Evolutionary conservation across 2,797 vertebrate genomes (phyloP).

Genomic region (Ataeniobius toweri): DNA sequence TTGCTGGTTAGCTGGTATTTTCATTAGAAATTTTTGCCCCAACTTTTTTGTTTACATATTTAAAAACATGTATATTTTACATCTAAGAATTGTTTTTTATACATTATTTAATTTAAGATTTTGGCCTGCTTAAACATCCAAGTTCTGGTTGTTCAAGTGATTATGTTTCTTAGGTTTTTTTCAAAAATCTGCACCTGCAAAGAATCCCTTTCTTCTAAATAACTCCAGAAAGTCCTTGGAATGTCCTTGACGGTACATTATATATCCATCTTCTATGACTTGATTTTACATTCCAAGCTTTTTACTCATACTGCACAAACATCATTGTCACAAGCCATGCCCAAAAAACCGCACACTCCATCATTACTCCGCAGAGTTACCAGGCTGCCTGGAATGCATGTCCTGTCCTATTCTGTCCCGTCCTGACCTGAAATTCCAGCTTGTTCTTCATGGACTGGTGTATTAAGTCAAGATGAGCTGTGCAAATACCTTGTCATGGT

Average conservation of each 20-base stretch:
- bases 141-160: no score
- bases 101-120: neutral
- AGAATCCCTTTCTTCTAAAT: neutral
- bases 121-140: neutral
- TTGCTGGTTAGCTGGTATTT: neutral
- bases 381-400: conserved; percentile 53
- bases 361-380: conserved; percentile 28
- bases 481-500: conserved; percentile 67
- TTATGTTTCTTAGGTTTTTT: neutral
- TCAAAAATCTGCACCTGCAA: neutral
- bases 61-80: neutral
- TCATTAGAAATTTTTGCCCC: neutral
- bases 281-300: conserved; percentile 32
- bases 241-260: neutral
- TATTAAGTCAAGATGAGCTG: conserved; percentile 53
- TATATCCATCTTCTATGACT: conserved; percentile 19
- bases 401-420: conserved; percentile 19
- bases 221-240: neutral
- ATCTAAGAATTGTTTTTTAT: neutral
- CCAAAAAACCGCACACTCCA: conserved; percentile 21
- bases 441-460: conserved; percentile 46
- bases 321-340: conserved; percentile 1
- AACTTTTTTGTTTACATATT: neutral
- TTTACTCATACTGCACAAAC: conserved; percentile 16
- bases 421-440: conserved; percentile 9